Evolutionary conservation across 2,888 invertebrate genomes (phyloP).

Genomic region (Carterocephalus palaemon): DNA sequence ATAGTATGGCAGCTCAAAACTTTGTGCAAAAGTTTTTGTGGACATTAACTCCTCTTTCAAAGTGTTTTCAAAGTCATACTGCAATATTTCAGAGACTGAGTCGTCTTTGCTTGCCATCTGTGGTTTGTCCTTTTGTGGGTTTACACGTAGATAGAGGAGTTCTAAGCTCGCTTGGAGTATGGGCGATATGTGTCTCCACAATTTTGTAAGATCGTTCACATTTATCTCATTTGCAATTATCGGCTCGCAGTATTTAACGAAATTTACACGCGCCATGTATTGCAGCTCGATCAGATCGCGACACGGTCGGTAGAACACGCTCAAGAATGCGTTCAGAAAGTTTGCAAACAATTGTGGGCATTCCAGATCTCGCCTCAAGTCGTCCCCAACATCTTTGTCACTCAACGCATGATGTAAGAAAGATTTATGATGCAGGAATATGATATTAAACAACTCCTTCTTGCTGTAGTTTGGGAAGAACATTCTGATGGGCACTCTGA

Average conservation of each 20-base stretch:
- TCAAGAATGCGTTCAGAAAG: conserved; percentile 89
- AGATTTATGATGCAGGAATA: conserved; percentile 57
- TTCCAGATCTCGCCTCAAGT: conserved; percentile 51
- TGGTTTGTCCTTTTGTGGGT: conserved; percentile 44
- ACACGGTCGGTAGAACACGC: conserved; percentile 91
- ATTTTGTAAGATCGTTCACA: conserved; percentile 81
- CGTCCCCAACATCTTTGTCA: conserved; percentile 43
- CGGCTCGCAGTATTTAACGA: conserved; percentile 88
- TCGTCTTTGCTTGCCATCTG: conserved; percentile 62
- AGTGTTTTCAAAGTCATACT: conserved; percentile 53
- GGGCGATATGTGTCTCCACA: conserved; percentile 90
- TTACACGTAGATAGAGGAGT: conserved; percentile 86
- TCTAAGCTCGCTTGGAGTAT: conserved; percentile 86
- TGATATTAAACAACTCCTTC: conserved; percentile 80
- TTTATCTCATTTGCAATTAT: conserved; percentile 82
- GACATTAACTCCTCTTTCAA: conserved; percentile 68
- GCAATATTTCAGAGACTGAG: conserved; percentile 34
- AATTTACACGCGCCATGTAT: conserved; percentile 87
- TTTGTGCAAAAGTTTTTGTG: conserved; percentile 80
- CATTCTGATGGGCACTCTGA: conserved; percentile 84
- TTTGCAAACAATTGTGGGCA: conserved; percentile 83
- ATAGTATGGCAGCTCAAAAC: conserved; percentile 91
- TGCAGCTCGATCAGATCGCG: conserved; percentile 90
- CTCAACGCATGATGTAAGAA: conserved; percentile 54
- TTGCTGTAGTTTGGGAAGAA: conserved; percentile 90